Percentiles rank a stretch among this genome's conserved stretches.
Evolutionary conservation across 2,888 invertebrate genomes (phyloP).

Genomic region (Loripinus fragilis): DNA sequence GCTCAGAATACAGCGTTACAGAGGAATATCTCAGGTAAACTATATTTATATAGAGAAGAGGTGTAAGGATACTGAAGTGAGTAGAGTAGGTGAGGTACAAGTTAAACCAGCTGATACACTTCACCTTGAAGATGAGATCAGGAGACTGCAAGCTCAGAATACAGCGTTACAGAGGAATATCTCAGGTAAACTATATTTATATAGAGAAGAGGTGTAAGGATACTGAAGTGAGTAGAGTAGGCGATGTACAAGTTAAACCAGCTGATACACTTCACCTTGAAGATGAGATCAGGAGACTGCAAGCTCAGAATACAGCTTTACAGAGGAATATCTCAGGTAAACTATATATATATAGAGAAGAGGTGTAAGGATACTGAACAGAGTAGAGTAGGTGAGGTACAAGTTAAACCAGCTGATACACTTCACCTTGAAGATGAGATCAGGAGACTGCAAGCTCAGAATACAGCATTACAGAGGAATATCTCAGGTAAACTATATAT

Average conservation of each 20-base stretch:
- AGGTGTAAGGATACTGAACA: constrained; percentile 74
- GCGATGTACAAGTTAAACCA: background rate
- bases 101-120: constrained; percentile 32
- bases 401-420: constrained; percentile 28
- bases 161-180: constrained; percentile 81
- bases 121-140: constrained; percentile 77
- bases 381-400: too few species aligned
- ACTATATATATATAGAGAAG: constrained; percentile 82
- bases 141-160: constrained; percentile 82
- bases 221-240: constrained; percentile 40
- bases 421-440: constrained; percentile 77
- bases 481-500: constrained; percentile 74
- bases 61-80: constrained; percentile 69
- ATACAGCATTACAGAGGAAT: constrained; percentile 81
- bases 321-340: constrained; percentile 80
- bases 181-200: constrained; percentile 71
- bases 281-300: constrained; percentile 80
- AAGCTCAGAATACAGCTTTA: constrained; percentile 82
- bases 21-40: constrained; percentile 78
- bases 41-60: constrained; percentile 83
- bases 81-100: too few species aligned
- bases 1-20: constrained; percentile 83
- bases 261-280: constrained; percentile 60
- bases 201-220: constrained; percentile 82
- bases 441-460: constrained; percentile 82